A percentile compares a stretch with the other conserved stretches of the same genome.
These are phyloP conservation scores for Hiodon alosoides DNA, from an alignment of 2,113 vertebrate genomes.

Conservation along the genomic window DNA sequence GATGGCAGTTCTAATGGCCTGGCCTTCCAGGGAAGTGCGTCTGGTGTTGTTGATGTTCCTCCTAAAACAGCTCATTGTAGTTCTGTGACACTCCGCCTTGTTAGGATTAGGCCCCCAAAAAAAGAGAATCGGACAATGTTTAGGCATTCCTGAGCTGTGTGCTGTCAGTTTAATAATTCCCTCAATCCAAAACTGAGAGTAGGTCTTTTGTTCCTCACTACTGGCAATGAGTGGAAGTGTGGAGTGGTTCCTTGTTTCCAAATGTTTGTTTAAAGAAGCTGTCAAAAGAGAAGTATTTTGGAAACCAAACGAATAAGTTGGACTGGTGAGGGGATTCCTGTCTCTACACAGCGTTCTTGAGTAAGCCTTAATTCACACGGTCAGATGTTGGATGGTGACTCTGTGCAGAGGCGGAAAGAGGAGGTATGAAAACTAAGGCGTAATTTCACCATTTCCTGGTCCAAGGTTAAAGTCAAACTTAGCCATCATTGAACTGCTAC, in stretches of 20 bases:
- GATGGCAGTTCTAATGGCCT: constrained; percentile 19
- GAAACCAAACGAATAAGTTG: constrained; percentile 9
- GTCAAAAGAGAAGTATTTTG: constrained; percentile 3
- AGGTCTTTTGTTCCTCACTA: constrained; percentile 34
- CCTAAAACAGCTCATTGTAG: constrained; percentile 23
- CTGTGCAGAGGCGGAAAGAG: neutral
- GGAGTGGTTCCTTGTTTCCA: constrained; percentile 30
- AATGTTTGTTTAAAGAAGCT: constrained; percentile 27
- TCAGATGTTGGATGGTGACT: neutral
- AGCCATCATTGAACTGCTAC: neutral
- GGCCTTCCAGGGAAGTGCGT: neutral
- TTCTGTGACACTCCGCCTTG: constrained; percentile 24
- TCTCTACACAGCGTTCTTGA: neutral
- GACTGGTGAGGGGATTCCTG: neutral
- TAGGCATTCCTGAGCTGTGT: constrained; percentile 37
- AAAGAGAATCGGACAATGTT: constrained; percentile 27
- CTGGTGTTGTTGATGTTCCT: neutral
- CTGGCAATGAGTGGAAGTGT: constrained; percentile 30
- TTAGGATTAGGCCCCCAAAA: constrained; percentile 31
- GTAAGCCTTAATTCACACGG: neutral
- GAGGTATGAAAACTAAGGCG: neutral
- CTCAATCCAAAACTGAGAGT: constrained; percentile 26
- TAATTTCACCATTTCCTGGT: neutral
- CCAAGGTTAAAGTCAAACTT: neutral
- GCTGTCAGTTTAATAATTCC: constrained; percentile 36